A percentile compares a stretch with the other conserved stretches of the same genome.
phyloP scores from a whole-genome alignment of 1,140 invertebrate genomes.

The Tetragonula clypearis region DNA sequence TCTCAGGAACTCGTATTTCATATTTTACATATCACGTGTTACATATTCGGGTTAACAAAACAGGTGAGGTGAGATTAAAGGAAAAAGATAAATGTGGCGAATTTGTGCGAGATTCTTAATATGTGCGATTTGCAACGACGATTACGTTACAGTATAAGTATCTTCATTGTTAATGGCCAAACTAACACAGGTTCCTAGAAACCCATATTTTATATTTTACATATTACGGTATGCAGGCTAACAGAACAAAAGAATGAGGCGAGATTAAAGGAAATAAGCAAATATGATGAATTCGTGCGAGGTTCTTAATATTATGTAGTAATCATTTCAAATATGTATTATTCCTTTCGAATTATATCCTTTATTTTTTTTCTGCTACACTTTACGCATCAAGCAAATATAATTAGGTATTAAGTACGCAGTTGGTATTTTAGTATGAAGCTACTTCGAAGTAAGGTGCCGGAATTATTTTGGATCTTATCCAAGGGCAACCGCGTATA shows the following conservation, averaged over 20 bases:
- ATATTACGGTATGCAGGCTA: no score
- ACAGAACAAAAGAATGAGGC: not conserved
- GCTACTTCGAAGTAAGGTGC: constrained; percentile 54
- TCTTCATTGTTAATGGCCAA: no score
- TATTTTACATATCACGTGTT: not conserved
- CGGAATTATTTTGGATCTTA: constrained; percentile 66
- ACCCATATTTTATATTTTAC: no score
- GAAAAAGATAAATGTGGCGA: not conserved
- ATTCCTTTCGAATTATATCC: not conserved
- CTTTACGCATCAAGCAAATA: constrained; percentile 26
- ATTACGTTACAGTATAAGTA: no score
- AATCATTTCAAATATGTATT: not conserved
- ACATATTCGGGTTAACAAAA: constrained; percentile 50
- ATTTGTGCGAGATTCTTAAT: not conserved
- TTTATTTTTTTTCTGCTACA: constrained; percentile 22
- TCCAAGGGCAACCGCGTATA: constrained; percentile 65
- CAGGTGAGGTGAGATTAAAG: constrained; percentile 40
- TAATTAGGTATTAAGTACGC: constrained; percentile 60
- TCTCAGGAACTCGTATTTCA: constrained; percentile 43
- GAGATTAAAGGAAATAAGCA: constrained; percentile 39
- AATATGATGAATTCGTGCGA: not conserved
- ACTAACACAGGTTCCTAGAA: no score
- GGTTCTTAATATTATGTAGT: not conserved
- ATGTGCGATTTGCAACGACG: not conserved
- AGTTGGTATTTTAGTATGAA: constrained; percentile 62